These are phyloP conservation scores for Phyto melanocephala DNA, from an alignment of 2,888 invertebrate species.

Conservation along the genomic window DNA sequence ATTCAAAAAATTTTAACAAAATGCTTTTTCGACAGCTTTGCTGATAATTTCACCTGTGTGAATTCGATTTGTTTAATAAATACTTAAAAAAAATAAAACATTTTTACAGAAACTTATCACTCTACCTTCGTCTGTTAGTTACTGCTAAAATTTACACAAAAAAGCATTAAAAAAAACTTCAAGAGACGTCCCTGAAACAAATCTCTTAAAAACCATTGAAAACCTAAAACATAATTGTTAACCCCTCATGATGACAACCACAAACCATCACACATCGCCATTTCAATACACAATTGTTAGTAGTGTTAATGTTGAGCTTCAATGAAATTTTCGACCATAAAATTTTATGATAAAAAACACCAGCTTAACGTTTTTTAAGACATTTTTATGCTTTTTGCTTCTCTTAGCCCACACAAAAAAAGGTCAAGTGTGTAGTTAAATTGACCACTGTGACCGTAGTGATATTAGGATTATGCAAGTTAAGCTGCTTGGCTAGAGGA, in stretches of 20 bases:
- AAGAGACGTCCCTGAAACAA: not conserved
- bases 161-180: not conserved
- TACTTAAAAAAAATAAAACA: no score
- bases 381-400: slow-evolving; percentile 19
- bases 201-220: slow-evolving; percentile 18
- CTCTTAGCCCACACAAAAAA: slow-evolving; percentile 56
- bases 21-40: no score
- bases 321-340: slow-evolving; percentile 55
- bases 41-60: no score
- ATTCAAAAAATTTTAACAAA: no score
- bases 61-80: no score
- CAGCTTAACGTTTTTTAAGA: slow-evolving; percentile 24
- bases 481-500: slow-evolving; percentile 72
- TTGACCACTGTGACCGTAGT: slow-evolving; percentile 69
- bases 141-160: no score
- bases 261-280: not conserved
- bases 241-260: slow-evolving; percentile 44
- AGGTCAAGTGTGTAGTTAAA: slow-evolving; percentile 72
- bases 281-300: not conserved
- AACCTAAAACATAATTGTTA: slow-evolving; percentile 56
- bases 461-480: slow-evolving; percentile 76
- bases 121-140: not conserved
- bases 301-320: slow-evolving; percentile 49
- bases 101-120: not conserved
- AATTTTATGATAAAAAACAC: slow-evolving; percentile 13